Base-by-base conservation (phyloP, 2,888 invertebrate genomes). In the Shargacucullia verbasci region DNA sequence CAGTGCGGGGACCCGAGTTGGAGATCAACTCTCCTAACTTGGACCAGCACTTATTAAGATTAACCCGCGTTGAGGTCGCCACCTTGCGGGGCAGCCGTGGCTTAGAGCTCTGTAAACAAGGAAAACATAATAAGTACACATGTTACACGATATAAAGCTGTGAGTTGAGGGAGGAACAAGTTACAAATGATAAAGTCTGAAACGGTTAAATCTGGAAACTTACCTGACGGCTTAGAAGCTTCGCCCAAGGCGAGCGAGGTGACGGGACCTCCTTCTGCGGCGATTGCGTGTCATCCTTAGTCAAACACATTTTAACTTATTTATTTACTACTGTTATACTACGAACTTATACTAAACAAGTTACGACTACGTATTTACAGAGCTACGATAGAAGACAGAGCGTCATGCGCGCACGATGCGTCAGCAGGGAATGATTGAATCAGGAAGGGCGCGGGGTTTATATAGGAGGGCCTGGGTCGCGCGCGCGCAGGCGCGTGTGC, bases 1-100 rank as follows among this genome's bases (percentile, higher is more conserved):
- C 89, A 83, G 89, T 74, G 79, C 88, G 89, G 1, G 92, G 88
- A 58, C 88, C 83, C 31, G 91, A 79, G 71, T 94, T 91, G 73
- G 94, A 91, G 82, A 95, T 92, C 70, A 95, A 85, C 63, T 94
- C 94, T 76, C 95, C 95, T 68, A 96, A 94, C 82, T 95, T 94
- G 68, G 95, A 93, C 96, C 96, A 96, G 85, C 95, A 95, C 84
- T 94, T 93, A 87, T 96, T 96, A 68, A 96, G 90, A 84, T 96
- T 96, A 82, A 96, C 94, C 72, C 95, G 94, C 76, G 95, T 92
- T 31, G 95, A 94, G 72, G 89, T 87, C 43, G 95, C 89, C 80
- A 95, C 91, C 76, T 93, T 94, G 64, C 95, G 89, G 11, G 95
- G 94, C 59, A 96, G 91, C 78, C 92, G 92, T 37, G 95, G 95